Percentiles rank a stretch among this genome's conserved stretches.
Evolutionary conservation across 1,140 invertebrate genomes (phyloP).

Genomic region (Zaprionus tsacasi): DNA sequence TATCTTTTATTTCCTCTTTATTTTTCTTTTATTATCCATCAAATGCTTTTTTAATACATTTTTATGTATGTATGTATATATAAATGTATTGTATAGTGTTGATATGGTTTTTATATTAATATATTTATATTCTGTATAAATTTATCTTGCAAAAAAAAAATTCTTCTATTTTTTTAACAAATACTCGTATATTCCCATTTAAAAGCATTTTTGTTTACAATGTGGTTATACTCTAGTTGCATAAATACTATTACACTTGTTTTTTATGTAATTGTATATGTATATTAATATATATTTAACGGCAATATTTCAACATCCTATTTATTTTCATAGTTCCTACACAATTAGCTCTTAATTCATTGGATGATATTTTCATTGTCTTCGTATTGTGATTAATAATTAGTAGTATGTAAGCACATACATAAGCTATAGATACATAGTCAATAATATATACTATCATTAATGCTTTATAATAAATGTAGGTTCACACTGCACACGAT

Average conservation of each 20-base stretch:
- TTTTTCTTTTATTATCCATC: constrained; percentile 23
- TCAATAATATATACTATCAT: not conserved
- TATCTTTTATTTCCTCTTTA: constrained; percentile 16
- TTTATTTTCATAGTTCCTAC: constrained; percentile 43
- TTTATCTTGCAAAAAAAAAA: constrained; percentile 72
- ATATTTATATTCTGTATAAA: constrained; percentile 43
- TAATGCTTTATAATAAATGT: not conserved
- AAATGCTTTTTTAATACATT: constrained; percentile 14
- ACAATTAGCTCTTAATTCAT: constrained; percentile 72
- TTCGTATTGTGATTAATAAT: constrained; percentile 60
- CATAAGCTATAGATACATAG: not conserved
- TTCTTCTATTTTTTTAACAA: constrained; percentile 44
- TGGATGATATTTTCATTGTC: constrained; percentile 78
- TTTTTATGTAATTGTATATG: constrained; percentile 33
- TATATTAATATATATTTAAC: constrained; percentile 56
- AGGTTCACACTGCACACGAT: not conserved
- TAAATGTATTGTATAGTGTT: constrained; percentile 52
- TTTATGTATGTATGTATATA: constrained; percentile 30
- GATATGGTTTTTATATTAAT: constrained; percentile 43
- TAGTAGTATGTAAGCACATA: constrained; percentile 1
- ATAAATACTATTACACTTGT: constrained; percentile 24
- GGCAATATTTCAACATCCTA: constrained; percentile 60
- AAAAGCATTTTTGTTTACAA: constrained; percentile 54
- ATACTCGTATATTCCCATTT: constrained; percentile 49
- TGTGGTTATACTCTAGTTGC: constrained; percentile 10